A percentile compares a stretch with the other conserved stretches of the same genome.
Evolutionary conservation across 1,140 invertebrate genomes (phyloP).

Genomic region (Augochlora pura): DNA sequence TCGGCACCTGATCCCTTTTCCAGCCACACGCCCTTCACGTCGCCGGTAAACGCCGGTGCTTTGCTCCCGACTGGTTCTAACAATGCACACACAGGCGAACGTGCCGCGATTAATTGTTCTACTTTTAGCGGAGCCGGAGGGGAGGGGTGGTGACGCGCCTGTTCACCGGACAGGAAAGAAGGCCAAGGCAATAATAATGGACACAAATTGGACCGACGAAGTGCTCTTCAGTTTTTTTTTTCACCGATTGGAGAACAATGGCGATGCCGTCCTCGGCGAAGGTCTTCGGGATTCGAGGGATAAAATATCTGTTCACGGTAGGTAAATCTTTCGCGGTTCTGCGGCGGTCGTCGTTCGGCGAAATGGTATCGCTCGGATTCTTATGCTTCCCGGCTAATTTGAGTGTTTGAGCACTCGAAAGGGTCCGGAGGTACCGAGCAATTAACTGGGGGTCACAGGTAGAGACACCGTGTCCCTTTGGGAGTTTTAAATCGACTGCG

Average conservation of each 20-base stretch:
- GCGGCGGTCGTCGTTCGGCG: not conserved
- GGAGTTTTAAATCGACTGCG: too few relatives aligned
- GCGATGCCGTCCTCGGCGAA: not conserved
- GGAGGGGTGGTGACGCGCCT: slow-evolving; percentile 83
- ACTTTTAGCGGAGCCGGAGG: slow-evolving; percentile 81
- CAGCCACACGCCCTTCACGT: slow-evolving; percentile 77
- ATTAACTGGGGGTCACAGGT: too few relatives aligned
- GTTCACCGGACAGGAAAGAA: slow-evolving; percentile 59
- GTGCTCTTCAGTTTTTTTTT: slow-evolving; percentile 28
- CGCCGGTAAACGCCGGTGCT: slow-evolving; percentile 79
- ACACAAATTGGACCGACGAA: slow-evolving; percentile 29
- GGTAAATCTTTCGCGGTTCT: not conserved
- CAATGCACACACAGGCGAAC: slow-evolving; percentile 47
- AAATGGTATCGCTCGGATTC: not conserved
- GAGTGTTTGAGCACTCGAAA: too few relatives aligned
- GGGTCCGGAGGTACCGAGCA: too few relatives aligned
- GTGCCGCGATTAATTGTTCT: slow-evolving; percentile 37
- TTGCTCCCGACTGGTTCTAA: slow-evolving; percentile 82
- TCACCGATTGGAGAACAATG: slow-evolving; percentile 32
- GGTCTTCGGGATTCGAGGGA: not conserved
- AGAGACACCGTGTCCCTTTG: too few relatives aligned
- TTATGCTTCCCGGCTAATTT: too few relatives aligned
- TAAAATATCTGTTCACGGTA: too few relatives aligned
- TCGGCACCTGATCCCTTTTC: slow-evolving; percentile 69
- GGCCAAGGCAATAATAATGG: slow-evolving; percentile 70